Percentiles rank a stretch among this genome's conserved stretches.
Conservation (phyloP, 2,888 invertebrate genomes). For the Macropis europaea region DNA sequence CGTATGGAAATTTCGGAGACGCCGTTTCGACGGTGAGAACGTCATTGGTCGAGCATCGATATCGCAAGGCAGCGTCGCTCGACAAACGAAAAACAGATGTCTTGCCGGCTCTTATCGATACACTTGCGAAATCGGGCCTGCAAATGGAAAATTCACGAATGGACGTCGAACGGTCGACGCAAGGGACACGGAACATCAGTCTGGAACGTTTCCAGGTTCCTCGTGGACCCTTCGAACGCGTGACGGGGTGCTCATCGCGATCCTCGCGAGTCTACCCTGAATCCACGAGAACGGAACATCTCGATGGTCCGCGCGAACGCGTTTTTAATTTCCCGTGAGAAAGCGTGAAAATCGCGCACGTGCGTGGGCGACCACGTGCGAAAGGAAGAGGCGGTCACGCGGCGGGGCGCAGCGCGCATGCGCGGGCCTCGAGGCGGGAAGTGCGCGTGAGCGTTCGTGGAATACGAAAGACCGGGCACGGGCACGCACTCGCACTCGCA, state of each 20-base stretch:
- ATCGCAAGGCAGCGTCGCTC: neutral
- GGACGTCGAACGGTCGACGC: too few relatives aligned
- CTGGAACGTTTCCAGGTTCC: too few relatives aligned
- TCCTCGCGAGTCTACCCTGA: too few relatives aligned
- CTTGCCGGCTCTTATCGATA: neutral
- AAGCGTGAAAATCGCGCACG: constrained; percentile 17
- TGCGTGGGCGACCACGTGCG: constrained; percentile 42
- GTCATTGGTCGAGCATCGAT: too few relatives aligned
- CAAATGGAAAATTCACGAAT: neutral
- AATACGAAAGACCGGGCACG: constrained; percentile 2
- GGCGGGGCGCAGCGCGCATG: constrained; percentile 5
- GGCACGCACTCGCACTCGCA: neutral
- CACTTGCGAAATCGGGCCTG: neutral
- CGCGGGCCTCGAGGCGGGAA: constrained; percentile 39
- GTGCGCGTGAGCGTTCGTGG: neutral
- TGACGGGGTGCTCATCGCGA: too few relatives aligned
- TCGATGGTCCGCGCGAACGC: too few relatives aligned
- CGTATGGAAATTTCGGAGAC: constrained; percentile 29
- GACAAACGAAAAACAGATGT: neutral
- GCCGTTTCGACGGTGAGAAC: neutral
- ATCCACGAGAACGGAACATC: too few relatives aligned
- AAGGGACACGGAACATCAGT: too few relatives aligned
- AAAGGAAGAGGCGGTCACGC: constrained; percentile 5
- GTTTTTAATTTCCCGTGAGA: neutral
- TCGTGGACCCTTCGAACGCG: too few relatives aligned